phyloP scores from a whole-genome alignment of 1,140 invertebrate genomes.

The Bombus impatiens region DNA sequence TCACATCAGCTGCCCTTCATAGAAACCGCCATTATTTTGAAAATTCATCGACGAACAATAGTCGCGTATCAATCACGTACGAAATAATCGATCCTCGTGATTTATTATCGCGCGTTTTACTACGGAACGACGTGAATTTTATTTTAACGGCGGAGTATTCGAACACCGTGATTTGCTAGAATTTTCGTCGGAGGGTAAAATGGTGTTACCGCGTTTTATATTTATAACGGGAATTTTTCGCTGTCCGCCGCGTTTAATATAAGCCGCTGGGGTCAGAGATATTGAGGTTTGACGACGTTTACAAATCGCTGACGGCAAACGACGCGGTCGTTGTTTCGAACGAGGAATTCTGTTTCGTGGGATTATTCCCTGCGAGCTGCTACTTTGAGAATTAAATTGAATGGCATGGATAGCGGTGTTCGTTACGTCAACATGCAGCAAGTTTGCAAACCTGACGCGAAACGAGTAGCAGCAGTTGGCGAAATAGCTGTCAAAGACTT shows the following conservation, averaged over 20 bases:
- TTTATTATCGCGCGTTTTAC: constrained; percentile 10
- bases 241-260: constrained; percentile 33
- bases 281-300: constrained; percentile 35
- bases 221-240: constrained; percentile 49
- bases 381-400: constrained; percentile 3
- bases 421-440: neutral
- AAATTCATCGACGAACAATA: constrained; percentile 31
- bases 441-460: neutral
- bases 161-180: neutral
- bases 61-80: neutral
- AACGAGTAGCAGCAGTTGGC: neutral
- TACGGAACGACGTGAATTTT: neutral
- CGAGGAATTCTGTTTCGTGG: constrained; percentile 1
- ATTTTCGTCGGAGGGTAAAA: constrained; percentile 7
- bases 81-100: constrained; percentile 1
- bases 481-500: neutral
- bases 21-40: neutral
- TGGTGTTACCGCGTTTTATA: constrained; percentile 2
- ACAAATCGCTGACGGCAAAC: constrained; percentile 33
- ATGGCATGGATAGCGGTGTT: neutral
- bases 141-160: neutral
- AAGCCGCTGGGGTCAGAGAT: constrained; percentile 12
- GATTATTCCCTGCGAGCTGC: neutral
- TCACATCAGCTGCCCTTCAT: neutral
- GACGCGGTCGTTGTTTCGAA: neutral